Evolutionary conservation across 1,140 invertebrate species (phyloP), one percentile per base, ranked within the genome.

Genomic region (Solen grandis): DNA sequence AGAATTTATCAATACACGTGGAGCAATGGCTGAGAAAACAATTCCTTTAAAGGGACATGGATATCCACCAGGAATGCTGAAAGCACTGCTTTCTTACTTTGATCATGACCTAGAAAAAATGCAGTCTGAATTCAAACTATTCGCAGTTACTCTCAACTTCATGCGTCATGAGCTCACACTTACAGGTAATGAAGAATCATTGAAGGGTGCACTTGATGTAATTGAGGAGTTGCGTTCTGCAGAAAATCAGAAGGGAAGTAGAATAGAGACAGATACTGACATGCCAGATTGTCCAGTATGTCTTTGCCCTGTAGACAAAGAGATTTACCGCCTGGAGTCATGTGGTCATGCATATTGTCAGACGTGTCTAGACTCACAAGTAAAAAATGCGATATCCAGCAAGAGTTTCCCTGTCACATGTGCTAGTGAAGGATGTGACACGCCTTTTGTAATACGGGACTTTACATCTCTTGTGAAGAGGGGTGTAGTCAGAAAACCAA

Each of bases 311-410:
- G 72, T 90, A 1, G 87, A 87, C 2, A 70, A 70, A 25, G 85
- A 87, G 4, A 57, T 90, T 33, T 87, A 86, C 50, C 81, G 87
- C 14, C 78, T 90, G 31, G 87, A 90, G 65, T 66, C 50, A 1
- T 91, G 90, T 83, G 90, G 89, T 0, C 90, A 91, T 81, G 36
- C 86, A 10, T 91, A 90, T 46, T 91, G 90, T 60, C 60, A 68
- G 5, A 83, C 81, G 16, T 91, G 90, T 59, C 13, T 90, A 3
- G 69, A 76, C 14, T 57, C 76, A 14, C 84, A 86, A 72, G 38
- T 88, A 22, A 50, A 79, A 22, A 73, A 54, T 38, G 60, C 77
- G 13, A 52, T 87, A 1, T 52, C 69, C 5, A 77, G 57, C 22
- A 79, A 81, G 36, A 69, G 83, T 0, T 86, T 90, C 33, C 89